Percentiles rank a stretch among this genome's conserved stretches.
Conservation (phyloP, 2,113 vertebrate genomes). For the Micronisus gabar region DNA sequence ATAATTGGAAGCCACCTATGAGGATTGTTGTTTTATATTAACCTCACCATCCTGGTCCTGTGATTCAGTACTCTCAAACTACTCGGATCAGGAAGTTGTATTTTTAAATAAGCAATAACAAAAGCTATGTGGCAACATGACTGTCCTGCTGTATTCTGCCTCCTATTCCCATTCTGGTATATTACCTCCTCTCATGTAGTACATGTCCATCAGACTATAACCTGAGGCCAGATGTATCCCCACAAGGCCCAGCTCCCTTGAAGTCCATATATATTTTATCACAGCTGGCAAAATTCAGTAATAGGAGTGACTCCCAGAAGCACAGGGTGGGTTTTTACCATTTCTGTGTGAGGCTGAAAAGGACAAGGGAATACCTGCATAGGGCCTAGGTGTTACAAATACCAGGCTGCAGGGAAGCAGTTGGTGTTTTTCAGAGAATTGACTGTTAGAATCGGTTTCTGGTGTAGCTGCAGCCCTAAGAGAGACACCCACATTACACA, state of each 20-base stretch:
- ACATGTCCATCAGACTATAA: rapidly evolving
- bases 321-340: not conserved
- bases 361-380: not conserved
- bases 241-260: not conserved
- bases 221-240: not conserved
- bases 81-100: not conserved
- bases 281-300: not conserved
- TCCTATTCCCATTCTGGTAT: not conserved
- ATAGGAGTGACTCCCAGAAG: rapidly evolving
- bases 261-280: rapidly evolving
- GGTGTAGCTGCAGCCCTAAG: not conserved
- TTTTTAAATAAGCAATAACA: not conserved
- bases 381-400: not conserved
- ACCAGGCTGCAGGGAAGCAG: not conserved
- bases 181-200: not conserved
- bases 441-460: not conserved
- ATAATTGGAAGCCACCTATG: rapidly evolving
- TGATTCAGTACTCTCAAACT: not conserved
- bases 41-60: not conserved
- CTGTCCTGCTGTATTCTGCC: not conserved
- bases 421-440: rapidly evolving
- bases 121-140: not conserved
- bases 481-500: rapidly evolving
- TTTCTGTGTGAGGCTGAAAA: not conserved
- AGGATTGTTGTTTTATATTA: not conserved